phyloP scores from a whole-genome alignment of 2,888 invertebrate genomes.

The Drosophila neotestacea region DNA sequence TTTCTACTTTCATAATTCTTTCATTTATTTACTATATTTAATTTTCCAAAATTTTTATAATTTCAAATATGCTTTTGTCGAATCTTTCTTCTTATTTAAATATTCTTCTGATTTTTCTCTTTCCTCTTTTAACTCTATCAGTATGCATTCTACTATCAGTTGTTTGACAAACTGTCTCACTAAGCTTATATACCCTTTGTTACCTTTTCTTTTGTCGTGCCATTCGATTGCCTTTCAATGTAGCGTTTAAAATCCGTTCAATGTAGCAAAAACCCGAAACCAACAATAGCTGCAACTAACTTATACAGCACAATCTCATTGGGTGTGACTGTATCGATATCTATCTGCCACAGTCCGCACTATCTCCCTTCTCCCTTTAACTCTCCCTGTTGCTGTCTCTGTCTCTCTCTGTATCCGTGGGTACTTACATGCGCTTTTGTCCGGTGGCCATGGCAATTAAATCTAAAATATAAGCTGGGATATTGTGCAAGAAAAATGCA shows the following conservation, averaged over 20 bases:
- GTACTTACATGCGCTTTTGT: conserved; percentile 85
- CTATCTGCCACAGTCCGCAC: background rate
- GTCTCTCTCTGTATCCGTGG: conserved; percentile 29
- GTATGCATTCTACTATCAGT: no score
- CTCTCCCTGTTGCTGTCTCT: background rate
- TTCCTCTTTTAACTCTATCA: no score
- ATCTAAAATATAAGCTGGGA: conserved; percentile 85
- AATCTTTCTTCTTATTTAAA: background rate
- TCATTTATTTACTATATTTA: background rate
- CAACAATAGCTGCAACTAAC: conserved; percentile 56
- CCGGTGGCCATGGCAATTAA: conserved; percentile 85
- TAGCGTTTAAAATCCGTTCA: conserved; percentile 70
- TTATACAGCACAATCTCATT: conserved; percentile 48
- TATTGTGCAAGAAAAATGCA: conserved; percentile 84
- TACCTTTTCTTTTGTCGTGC: conserved; percentile 15
- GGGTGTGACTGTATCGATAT: conserved; percentile 22
- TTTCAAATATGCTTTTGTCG: background rate
- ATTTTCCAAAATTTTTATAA: no score
- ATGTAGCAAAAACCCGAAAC: conserved; percentile 57
- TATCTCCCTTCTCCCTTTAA: conserved; percentile 4
- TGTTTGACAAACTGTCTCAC: background rate
- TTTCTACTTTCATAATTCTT: background rate
- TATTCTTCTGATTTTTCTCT: background rate
- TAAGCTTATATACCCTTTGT: conserved; percentile 18
- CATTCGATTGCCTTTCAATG: conserved; percentile 74